Evolutionary conservation across 2,113 vertebrate genomes (phyloP).

Genomic region (Plotosus lineatus): DNA sequence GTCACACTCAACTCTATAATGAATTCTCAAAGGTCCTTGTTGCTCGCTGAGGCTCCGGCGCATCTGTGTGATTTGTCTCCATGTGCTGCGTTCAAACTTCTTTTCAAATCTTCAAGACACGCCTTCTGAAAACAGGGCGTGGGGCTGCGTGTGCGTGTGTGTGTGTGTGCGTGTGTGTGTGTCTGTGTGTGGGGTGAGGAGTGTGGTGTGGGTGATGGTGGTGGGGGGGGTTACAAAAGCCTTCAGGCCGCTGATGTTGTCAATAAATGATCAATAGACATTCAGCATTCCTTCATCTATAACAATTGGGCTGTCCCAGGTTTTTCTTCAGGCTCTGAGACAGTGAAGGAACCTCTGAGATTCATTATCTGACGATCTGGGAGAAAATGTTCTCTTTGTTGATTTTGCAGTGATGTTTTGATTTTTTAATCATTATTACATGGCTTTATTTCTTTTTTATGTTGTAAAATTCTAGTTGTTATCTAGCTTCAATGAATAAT

Average conservation of each 20-base stretch:
- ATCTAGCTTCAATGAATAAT: too few species aligned
- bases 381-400: not conserved
- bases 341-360: not conserved
- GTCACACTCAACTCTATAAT: not conserved
- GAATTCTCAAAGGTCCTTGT: not conserved
- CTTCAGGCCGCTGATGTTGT: constrained; percentile 17
- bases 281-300: constrained; percentile 39
- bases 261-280: constrained; percentile 40
- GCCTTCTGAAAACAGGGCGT: too few species aligned
- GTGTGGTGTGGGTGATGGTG: too few species aligned
- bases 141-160: too few species aligned
- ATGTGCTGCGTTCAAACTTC: constrained; percentile 4
- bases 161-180: too few species aligned
- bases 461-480: too few species aligned
- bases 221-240: constrained; percentile 23
- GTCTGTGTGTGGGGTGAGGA: too few species aligned
- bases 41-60: not conserved
- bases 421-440: not conserved
- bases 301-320: constrained; percentile 37
- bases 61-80: constrained; percentile 7
- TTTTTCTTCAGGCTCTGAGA: constrained; percentile 23
- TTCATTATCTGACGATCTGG: constrained; percentile 11
- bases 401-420: not conserved
- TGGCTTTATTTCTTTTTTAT: not conserved
- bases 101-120: constrained; percentile 32